Base-by-base conservation (phyloP, 1,140 invertebrate genomes). In the Sweltsa coloradensis region DNA sequence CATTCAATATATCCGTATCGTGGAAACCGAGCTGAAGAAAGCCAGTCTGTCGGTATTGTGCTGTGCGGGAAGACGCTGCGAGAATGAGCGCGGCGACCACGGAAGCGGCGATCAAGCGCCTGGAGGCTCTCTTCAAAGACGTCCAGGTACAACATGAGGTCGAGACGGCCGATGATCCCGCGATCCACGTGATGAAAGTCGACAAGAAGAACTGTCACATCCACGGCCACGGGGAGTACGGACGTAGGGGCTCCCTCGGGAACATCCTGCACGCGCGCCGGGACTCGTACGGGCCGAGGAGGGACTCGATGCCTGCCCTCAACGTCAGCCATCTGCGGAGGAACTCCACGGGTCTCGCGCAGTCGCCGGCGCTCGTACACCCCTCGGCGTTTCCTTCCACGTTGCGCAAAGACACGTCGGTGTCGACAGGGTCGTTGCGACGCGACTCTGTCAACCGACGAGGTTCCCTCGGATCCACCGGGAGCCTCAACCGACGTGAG, bases 61-160 rank as follows among this genome's bases (percentile, higher is more conserved):
- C 31, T n/a, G 41, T 34, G 21, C 34, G 34, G 14, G 19, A 22
- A 39, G 46, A 14, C 47, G 45, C 7, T 36, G 49, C 40, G 29
- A 47, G 25, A 22, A 72, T 72, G 69, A 64, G 65, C 36, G 66
- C 70, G 22, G 64, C 71, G 19, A 68, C 25, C 19, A 47, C 34
- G 29, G 73, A 74, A 36, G 68, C 73, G 23, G 78, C 80, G 2
- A 78, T 83, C 55, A 77, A 75, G 48, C 74, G 79, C 34, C 60
- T 85, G 53, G 81, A 85, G 57, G 78, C 74, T 1, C 70, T 85
- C 47, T 84, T 85, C 60, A 70, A 72, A 25, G 77, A 74, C 53
- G 70, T 78, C 29, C n/a, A n/a, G n/a, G n/a, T n/a, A n/a, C n/a
- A 76, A 71, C 55, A 52, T 82, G 42, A 76, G 79, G 46, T 27